Conservation (phyloP, 1,140 invertebrate genomes). For the Triops longicaudatus region DNA sequence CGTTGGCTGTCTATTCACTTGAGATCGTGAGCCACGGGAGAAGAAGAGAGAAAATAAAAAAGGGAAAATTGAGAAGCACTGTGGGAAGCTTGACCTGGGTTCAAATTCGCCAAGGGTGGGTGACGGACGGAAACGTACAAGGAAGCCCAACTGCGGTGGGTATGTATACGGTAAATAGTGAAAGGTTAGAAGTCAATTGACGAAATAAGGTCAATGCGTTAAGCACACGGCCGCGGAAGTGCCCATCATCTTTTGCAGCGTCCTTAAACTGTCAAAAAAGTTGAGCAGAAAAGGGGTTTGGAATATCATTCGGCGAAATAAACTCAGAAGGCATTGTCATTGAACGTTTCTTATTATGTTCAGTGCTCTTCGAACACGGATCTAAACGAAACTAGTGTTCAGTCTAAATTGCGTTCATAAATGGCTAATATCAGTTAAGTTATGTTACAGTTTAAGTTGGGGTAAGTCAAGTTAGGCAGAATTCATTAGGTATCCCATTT, state of each 20-base stretch:
- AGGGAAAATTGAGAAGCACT: background rate
- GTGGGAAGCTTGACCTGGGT: background rate
- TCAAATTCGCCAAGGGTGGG: background rate
- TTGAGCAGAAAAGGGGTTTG: background rate
- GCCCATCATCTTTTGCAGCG: background rate
- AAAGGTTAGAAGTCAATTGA: conserved; percentile 12
- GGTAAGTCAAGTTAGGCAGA: no score
- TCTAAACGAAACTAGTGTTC: no score
- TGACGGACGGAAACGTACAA: background rate
- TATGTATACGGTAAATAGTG: background rate
- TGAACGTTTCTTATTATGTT: no score
- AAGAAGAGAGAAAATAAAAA: background rate
- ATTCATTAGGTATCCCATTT: no score
- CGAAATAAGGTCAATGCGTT: background rate
- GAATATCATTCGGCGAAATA: background rate
- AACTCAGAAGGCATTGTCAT: background rate
- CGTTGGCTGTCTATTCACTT: background rate
- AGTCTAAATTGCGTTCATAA: no score
- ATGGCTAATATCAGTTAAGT: no score
- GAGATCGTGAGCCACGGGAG: background rate
- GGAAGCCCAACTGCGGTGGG: background rate
- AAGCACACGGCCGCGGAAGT: conserved; percentile 4
- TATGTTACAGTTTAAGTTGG: no score
- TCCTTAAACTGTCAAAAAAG: background rate
- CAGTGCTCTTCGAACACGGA: no score